Evolutionary conservation across 2,797 vertebrate genomes (phyloP), one percentile per base, ranked within the genome.

Genomic region (Anolis apletophallus): DNA sequence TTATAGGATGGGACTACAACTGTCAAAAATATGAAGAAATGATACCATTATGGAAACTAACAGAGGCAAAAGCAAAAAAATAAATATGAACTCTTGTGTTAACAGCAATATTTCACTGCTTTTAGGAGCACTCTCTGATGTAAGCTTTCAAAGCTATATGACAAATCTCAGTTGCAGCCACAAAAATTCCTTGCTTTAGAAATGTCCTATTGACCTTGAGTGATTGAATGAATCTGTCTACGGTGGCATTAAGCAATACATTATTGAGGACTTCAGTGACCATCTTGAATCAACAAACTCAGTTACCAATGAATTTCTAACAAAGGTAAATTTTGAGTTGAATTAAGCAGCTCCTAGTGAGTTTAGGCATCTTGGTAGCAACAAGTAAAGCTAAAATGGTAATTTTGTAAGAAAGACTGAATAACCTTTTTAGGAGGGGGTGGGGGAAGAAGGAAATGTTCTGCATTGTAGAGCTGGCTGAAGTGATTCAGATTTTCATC

Each of bases 1-100:
- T 69, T 77, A 81, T 23, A 54, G 85, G 73, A 82, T 77, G 36
- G 36, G 26, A 77, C 19, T 77, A 78, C 34, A 69, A 59, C 26
- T 55, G 50, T 76, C 80, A 55, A 69, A 85, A 67, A 57, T 29
- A 73, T 71, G 61, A 82, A 59, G 52, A 82, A 87, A 77, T 8
- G 36, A 76, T 55, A 55, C 26, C 78, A 55, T 86, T 78, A 79
- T 46, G 75, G 67, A 79, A 85, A 71, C 23, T 69, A 69, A 79
- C 74, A 79, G 64, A 79, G 69, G 61, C 12, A 82, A 69, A 69
- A 69, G 34, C 26, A 46, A 77, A 19, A n/a, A 68, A 67, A 78
- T 84, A 68, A 77, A 83, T 72, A 80, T 67, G 79, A 68, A 54
- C 59, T 68, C 9, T 46, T 55, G 46, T 52, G 61, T 85, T 71